Evolutionary conservation across 2,113 vertebrate genomes (phyloP).

Genomic region (Rattus rattus): DNA sequence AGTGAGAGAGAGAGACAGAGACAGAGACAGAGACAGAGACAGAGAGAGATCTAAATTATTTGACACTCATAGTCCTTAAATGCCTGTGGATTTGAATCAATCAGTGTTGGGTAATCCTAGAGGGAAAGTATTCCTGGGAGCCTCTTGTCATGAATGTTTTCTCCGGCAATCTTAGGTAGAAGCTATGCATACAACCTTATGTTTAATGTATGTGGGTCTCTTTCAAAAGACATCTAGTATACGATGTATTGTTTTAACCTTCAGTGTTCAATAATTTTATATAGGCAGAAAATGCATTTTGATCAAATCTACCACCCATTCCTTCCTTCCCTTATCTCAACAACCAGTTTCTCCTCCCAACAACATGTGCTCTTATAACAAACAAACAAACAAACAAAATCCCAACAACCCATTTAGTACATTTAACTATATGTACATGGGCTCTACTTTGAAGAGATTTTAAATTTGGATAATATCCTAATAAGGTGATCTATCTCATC

Average conservation of each 20-base stretch:
- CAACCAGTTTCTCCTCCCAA: neutral
- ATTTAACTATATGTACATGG: neutral
- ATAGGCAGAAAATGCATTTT: neutral
- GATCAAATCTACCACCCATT: neutral
- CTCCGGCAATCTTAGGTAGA: neutral
- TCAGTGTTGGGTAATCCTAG: neutral
- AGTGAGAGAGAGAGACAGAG: neutral
- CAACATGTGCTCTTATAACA: neutral
- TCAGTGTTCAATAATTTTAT: neutral
- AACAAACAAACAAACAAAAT: neutral
- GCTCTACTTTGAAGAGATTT: neutral
- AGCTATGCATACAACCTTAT: rapidly evolving
- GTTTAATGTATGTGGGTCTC: neutral
- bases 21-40: neutral
- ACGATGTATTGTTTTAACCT: neutral
- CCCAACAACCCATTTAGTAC: no score
- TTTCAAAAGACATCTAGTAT: neutral
- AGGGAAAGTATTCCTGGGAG: neutral
- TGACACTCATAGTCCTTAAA: neutral
- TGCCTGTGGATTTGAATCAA: neutral
- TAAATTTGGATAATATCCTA: no score
- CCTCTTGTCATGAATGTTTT: neutral
- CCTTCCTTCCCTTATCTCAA: neutral
- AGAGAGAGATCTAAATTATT: neutral
- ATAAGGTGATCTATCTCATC: no score